A percentile compares a stretch with the other conserved stretches of the same genome.
phyloP scores from a whole-genome alignment of 2,113 vertebrate species.

The Microcebus griseorufus region DNA sequence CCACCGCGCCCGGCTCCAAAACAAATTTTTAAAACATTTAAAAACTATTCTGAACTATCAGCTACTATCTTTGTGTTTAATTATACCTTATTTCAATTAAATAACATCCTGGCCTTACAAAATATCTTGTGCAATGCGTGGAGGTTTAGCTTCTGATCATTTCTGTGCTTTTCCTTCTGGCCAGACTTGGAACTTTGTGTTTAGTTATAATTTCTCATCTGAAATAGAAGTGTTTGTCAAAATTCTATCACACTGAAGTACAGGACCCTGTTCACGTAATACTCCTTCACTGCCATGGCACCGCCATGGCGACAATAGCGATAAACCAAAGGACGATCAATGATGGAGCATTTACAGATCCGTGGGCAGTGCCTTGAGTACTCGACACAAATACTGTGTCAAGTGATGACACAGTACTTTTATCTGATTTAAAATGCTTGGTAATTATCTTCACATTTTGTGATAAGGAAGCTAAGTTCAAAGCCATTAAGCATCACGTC shows the following conservation, averaged over 20 bases:
- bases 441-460: not conserved
- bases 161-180: not conserved
- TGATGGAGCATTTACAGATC: not conserved
- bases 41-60: conserved; percentile 59
- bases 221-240: not conserved
- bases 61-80: conserved; percentile 61
- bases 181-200: not conserved
- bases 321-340: not conserved
- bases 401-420: not conserved
- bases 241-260: not conserved
- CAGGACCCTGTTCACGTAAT: not conserved
- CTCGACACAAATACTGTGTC: not conserved
- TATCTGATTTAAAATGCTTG: not conserved
- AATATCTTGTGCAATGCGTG: not conserved
- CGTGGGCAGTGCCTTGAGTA: not conserved
- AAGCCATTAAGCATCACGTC: not conserved
- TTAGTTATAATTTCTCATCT: conserved; percentile 7
- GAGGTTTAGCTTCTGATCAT: not conserved
- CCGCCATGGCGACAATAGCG: not conserved
- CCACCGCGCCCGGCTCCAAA: not conserved
- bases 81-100: conserved; percentile 70
- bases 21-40: conserved; percentile 58
- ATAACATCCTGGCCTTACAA: conserved; percentile 41
- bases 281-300: not conserved
- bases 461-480: not conserved